A percentile compares a stretch with the other conserved stretches of the same genome.
Conservation (phyloP, 2,888 invertebrate species). For the Ophion slaviceki region DNA sequence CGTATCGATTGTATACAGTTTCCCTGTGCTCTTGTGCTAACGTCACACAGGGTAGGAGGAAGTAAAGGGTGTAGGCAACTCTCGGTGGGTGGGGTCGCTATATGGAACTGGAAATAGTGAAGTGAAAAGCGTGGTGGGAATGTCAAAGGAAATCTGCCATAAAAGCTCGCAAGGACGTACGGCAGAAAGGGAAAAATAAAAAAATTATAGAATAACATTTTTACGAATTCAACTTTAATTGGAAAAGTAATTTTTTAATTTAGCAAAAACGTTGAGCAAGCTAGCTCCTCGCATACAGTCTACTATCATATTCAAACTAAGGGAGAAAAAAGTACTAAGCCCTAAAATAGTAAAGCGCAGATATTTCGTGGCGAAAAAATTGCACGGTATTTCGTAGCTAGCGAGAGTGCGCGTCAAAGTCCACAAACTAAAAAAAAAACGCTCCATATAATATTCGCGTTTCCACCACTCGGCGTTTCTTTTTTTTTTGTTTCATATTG, state of each 20-base stretch:
- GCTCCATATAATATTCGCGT: constrained; percentile 2
- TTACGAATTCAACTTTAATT: background rate
- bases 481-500: background rate
- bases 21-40: too few species aligned
- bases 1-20: too few species aligned
- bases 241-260: background rate
- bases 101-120: too few species aligned
- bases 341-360: background rate
- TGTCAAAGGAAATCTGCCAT: too few species aligned
- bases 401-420: background rate
- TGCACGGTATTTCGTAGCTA: background rate
- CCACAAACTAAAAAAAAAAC: background rate
- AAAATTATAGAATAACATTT: background rate
- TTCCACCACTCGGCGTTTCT: background rate
- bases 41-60: too few species aligned
- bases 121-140: too few species aligned
- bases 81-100: too few species aligned
- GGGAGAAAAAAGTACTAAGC: background rate
- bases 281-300: background rate
- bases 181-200: background rate
- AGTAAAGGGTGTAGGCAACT: too few species aligned
- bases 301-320: background rate
- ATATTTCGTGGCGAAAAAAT: background rate
- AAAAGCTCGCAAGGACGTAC: too few species aligned
- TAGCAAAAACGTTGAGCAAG: background rate